Evolutionary conservation across 2,888 invertebrate genomes (phyloP).

Genomic region (Candidula unifasciata): DNA sequence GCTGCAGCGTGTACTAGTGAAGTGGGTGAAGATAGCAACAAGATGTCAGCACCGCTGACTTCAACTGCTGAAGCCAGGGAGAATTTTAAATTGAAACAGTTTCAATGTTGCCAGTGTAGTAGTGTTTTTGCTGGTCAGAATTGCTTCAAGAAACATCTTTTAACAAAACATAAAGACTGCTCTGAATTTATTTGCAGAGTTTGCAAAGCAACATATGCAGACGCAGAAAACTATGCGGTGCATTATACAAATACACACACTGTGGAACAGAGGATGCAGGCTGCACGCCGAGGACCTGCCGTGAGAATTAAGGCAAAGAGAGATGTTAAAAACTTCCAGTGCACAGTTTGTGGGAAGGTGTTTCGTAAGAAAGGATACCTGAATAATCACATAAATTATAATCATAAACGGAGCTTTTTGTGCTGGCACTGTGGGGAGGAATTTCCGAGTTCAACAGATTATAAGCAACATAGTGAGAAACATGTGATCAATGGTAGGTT

Average conservation of each 20-base stretch:
- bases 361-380: constrained; percentile 19
- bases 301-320: neutral
- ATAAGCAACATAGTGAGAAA: constrained; percentile 32
- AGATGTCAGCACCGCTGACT: neutral
- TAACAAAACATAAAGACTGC: neutral
- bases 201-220: no score
- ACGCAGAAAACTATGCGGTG: no score
- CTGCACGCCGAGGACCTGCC: neutral
- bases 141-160: no score
- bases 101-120: constrained; percentile 20
- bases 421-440: constrained; percentile 42
- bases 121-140: constrained; percentile 18
- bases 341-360: constrained; percentile 3
- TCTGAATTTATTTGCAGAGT: constrained; percentile 14
- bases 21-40: neutral
- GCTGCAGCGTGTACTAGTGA: neutral
- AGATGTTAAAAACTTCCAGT: neutral
- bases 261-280: neutral
- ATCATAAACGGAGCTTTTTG: constrained; percentile 23
- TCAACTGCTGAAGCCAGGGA: no score
- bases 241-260: constrained; percentile 1
- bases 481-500: constrained; percentile 26
- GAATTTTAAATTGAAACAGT: no score
- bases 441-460: constrained; percentile 19
- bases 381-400: neutral